These are phyloP conservation scores for Syrmaticus mikado DNA, from an alignment of 2,113 vertebrate species.

Conservation along the genomic window DNA sequence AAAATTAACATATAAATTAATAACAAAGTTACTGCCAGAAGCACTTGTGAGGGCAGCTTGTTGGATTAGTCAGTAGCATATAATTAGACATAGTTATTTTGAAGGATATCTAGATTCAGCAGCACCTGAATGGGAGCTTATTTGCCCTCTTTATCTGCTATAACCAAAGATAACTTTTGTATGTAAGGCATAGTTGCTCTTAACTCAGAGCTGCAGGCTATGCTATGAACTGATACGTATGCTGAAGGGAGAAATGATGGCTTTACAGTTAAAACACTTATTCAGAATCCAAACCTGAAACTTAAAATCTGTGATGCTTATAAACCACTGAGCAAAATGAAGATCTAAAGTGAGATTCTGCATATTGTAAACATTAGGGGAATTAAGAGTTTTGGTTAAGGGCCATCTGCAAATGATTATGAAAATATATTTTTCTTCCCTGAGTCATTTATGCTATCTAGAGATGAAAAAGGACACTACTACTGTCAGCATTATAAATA, in stretches of 20 bases:
- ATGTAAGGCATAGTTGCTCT: background rate
- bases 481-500: background rate
- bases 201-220: background rate
- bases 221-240: background rate
- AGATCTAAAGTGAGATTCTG: background rate
- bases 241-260: background rate
- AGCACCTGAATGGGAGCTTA: slow-evolving; percentile 34
- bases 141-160: background rate
- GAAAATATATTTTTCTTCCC: background rate
- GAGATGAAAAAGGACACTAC: background rate
- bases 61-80: slow-evolving; percentile 42
- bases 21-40: slow-evolving; percentile 47
- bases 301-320: background rate
- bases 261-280: background rate
- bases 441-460: background rate
- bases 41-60: background rate
- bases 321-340: background rate
- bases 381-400: background rate
- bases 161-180: background rate
- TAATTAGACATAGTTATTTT: slow-evolving; percentile 54
- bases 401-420: background rate
- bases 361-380: background rate
- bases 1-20: slow-evolving; percentile 70
- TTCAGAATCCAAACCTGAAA: background rate
- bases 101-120: slow-evolving; percentile 42